These are phyloP conservation scores for Isotomurus palustris DNA, from an alignment of 2,888 invertebrate species.

Conservation along the genomic window DNA sequence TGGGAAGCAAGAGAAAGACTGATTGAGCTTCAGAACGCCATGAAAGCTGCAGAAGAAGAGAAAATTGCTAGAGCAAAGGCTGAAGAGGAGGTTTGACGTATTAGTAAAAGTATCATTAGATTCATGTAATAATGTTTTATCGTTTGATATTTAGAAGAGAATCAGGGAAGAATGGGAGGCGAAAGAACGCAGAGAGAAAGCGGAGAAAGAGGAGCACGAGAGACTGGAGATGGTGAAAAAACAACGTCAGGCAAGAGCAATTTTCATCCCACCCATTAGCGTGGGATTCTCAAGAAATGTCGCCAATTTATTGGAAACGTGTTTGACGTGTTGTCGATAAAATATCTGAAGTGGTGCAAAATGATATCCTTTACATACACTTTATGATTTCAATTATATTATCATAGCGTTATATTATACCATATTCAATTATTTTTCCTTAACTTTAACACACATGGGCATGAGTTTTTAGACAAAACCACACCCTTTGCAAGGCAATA, in stretches of 20 bases:
- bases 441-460: slow-evolving; percentile 14
- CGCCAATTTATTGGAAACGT: slow-evolving; percentile 9
- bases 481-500: neutral
- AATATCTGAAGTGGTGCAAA: too few species aligned
- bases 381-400: neutral
- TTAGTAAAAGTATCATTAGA: neutral
- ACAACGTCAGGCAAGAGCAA: slow-evolving; percentile 48
- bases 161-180: slow-evolving; percentile 64
- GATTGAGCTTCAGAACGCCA: slow-evolving; percentile 16
- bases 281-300: slow-evolving; percentile 6
- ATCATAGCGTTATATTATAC: too few species aligned
- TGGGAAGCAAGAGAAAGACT: slow-evolving; percentile 32
- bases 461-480: neutral
- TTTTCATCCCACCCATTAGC: neutral
- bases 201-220: slow-evolving; percentile 57
- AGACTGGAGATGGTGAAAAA: slow-evolving; percentile 52
- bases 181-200: slow-evolving; percentile 58
- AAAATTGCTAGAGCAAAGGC: slow-evolving; percentile 12
- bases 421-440: slow-evolving; percentile 37
- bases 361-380: too few species aligned
- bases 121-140: slow-evolving; percentile 1
- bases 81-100: slow-evolving; percentile 23
- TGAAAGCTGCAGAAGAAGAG: slow-evolving; percentile 28
- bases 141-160: slow-evolving; percentile 40
- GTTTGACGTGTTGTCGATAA: slow-evolving; percentile 17